Base-by-base conservation (phyloP, 2,888 invertebrate genomes). In the Acleris cristana region DNA sequence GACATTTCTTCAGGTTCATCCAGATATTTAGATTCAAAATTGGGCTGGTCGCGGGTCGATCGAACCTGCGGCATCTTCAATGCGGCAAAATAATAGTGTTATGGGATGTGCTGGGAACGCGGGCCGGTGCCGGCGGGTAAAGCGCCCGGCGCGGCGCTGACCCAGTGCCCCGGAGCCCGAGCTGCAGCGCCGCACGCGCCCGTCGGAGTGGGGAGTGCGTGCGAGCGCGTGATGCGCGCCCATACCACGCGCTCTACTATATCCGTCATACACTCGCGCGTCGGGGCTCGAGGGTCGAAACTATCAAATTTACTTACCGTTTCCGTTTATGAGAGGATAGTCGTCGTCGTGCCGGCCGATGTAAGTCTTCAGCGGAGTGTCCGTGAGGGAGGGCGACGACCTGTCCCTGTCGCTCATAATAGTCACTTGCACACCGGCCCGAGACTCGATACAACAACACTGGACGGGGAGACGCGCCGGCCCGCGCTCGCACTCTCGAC, bases 401-500 rank as follows among this genome's bases (percentile, higher is more conserved):
- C 96, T 96, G 95, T 96, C 96, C 95, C 96, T 96, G 95, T 96
- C 96, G 94, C 96, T 96, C 97, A 97, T 97, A 94, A 95, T 95
- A 95, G 94, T 94, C 92, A 92, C 92, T 90, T 87, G 53, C 62
- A 67, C 67, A 63, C 67, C 67, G 58, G 58, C 67, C 63, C 67
- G 40, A 67, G 57, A 63, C 67, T 67, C 49, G 57, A 67, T 67
- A 67, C 63, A 67, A 82, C 71, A 84, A 83, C 89, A 87, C 86
- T 82, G 84, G 75, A 81, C 86, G 87, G 86, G 86, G 85, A 79
- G 80, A 83, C 80, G 83, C 82, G 85, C 89, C 89, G 89, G 88
- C 89, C 88, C 88, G 86, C 86, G 86, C 84, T 79, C 87, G 74
- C 78, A 82, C 84, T 72, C 73, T 83, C 81, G 79, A 83, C 84